Evolutionary conservation across 1,140 invertebrate species (phyloP), one percentile per base, ranked within the genome.

Genomic region (Drosophila leontia): DNA sequence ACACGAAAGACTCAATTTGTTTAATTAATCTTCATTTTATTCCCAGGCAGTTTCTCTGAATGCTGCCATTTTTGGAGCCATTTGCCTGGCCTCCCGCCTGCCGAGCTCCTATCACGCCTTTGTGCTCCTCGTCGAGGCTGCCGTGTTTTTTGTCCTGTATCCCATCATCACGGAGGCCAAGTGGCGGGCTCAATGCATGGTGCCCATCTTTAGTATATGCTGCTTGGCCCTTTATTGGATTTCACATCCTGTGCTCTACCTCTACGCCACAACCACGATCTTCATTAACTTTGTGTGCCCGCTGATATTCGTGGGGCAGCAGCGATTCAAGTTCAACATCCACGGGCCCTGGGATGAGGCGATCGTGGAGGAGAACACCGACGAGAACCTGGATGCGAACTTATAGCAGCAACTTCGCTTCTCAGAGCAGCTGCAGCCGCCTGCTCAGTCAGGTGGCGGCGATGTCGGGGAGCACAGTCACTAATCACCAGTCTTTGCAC

Each of bases 311-410:
- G 95, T 98, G 1, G 93, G 92, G 59, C 96, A 96, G 93, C 97
- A 99, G 83, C 95, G 94, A 48, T 96, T 96, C 86, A 99, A 99
- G 94, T 96, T 98, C 93, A 99, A 98, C 93, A 98, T 98, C 80
- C 96, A 98, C 93, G 98, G 98, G 2, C 98, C 98, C 7, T 99
- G 98, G 98, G 98, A 99, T 94, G 98, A 99, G 92, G 98, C 98
- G 44, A 94, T 97, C 64, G 94, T 95, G 26, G 93, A 94, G 80
- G 94, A 95, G 93, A 91, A 92, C 68, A 87, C 77, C 8, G 91
- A 92, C n/a, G 60, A 81, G 59, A 91, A 90, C 59, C 76, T 92
- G 45, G 88, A 92, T 57, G 65, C 79, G 12, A 92, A 91, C 51
- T 92, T 91, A 91, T 92, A 91, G 85, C 74, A 68, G 0, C 80